Evolutionary conservation across 1,140 invertebrate genomes (phyloP).

Genomic region (Epicauta chinensis): DNA sequence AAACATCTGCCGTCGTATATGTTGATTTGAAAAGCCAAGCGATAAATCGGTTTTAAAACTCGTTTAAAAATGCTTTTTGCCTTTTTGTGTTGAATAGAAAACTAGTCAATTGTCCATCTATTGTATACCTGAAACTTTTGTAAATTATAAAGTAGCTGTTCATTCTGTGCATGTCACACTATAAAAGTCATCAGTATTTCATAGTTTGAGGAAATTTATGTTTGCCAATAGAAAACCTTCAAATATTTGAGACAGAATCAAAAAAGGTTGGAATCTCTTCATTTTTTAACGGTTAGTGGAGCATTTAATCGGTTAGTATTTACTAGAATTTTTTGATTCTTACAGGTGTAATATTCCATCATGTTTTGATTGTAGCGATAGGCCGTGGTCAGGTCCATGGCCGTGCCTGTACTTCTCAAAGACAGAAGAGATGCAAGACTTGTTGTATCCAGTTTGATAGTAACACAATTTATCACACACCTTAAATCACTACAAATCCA

Average conservation of each 20-base stretch:
- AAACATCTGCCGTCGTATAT: constrained; percentile 3
- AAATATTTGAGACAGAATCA: background rate
- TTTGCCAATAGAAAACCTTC: background rate
- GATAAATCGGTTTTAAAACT: constrained; percentile 19
- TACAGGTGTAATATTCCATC: constrained; percentile 98
- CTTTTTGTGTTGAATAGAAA: constrained; percentile 6
- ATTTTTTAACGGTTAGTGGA: background rate
- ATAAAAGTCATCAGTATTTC: too few relatives aligned
- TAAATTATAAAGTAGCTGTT: constrained; percentile 12
- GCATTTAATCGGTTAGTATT: background rate
- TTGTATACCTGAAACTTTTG: constrained; percentile 15
- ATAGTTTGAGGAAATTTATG: background rate
- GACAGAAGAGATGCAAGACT: constrained; percentile 38
- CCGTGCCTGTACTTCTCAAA: constrained; percentile 36
- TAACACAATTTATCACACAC: constrained; percentile 15
- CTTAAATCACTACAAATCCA: background rate
- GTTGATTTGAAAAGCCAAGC: constrained; percentile 9
- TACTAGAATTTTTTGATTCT: constrained; percentile 45
- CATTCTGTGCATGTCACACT: background rate
- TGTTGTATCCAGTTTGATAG: constrained; percentile 41
- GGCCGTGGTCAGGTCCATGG: constrained; percentile 85
- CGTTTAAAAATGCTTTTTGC: constrained; percentile 5
- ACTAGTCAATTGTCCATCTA: constrained; percentile 14
- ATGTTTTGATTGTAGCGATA: constrained; percentile 96
- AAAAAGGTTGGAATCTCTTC: background rate